These are phyloP conservation scores for Athalia rosae DNA, from an alignment of 2,888 invertebrate genomes.

Conservation along the genomic window DNA sequence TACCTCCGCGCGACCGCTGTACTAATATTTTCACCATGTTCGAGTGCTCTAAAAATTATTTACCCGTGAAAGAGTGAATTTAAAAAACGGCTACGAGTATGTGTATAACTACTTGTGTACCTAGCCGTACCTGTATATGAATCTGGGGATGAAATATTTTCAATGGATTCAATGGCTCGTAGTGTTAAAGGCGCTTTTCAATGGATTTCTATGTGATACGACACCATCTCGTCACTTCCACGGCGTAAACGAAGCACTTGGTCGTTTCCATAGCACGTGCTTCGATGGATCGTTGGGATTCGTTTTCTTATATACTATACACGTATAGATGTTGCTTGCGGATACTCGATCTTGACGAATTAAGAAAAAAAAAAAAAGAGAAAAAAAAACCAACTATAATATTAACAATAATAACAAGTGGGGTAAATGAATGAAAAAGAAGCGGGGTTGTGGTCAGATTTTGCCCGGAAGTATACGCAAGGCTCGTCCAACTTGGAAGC, in stretches of 20 bases:
- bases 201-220: too few relatives aligned
- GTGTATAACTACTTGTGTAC: too few relatives aligned
- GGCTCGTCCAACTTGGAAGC: slow-evolving; percentile 20
- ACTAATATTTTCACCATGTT: too few relatives aligned
- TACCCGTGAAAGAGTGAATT: too few relatives aligned
- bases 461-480: slow-evolving; percentile 13
- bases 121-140: too few relatives aligned
- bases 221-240: too few relatives aligned
- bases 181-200: too few relatives aligned
- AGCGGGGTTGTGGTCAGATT: slow-evolving; percentile 10
- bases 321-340: neutral
- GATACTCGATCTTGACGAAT: neutral
- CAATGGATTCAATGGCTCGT: too few relatives aligned
- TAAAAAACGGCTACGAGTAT: too few relatives aligned
- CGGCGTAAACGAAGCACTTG: neutral
- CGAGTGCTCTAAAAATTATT: too few relatives aligned
- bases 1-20: too few relatives aligned
- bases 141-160: too few relatives aligned
- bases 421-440: neutral
- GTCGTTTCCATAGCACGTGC: slow-evolving; percentile 28
- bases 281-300: slow-evolving; percentile 7
- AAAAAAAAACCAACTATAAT: neutral
- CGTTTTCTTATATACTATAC: slow-evolving; percentile 22
- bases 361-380: neutral
- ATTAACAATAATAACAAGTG: neutral